These are phyloP conservation scores for Mactra quadrangularis DNA, from an alignment of 1,140 invertebrate species.

Conservation along the genomic window DNA sequence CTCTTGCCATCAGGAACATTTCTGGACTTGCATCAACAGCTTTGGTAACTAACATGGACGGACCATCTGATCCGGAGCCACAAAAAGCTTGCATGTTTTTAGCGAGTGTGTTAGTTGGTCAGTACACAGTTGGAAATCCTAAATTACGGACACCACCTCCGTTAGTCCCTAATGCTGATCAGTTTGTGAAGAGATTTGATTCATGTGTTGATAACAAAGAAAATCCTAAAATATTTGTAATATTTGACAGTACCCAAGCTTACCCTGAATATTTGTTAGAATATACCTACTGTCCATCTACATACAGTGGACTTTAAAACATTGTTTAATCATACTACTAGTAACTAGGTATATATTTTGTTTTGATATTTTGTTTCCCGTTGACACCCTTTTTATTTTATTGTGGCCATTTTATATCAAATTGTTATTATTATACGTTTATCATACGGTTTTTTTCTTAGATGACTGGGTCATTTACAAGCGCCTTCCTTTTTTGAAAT, in stretches of 20 bases:
- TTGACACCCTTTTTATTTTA: too few relatives aligned
- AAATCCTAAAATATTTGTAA: slow-evolving; percentile 73
- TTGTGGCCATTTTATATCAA: too few relatives aligned
- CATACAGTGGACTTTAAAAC: too few relatives aligned
- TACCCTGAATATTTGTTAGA: slow-evolving; percentile 78
- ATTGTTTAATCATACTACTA: too few relatives aligned
- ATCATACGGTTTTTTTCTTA: too few relatives aligned
- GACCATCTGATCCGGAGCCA: background rate
- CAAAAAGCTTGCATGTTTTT: slow-evolving; percentile 64
- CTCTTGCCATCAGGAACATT: slow-evolving; percentile 21
- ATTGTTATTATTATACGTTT: too few relatives aligned
- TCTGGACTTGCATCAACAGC: background rate
- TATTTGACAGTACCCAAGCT: slow-evolving; percentile 75
- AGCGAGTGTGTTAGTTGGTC: slow-evolving; percentile 67
- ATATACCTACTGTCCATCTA: slow-evolving; percentile 62
- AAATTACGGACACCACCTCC: slow-evolving; percentile 56
- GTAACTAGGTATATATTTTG: too few relatives aligned
- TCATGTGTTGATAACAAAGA: slow-evolving; percentile 73
- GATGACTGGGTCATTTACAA: too few relatives aligned
- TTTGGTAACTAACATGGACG: slow-evolving; percentile 20
- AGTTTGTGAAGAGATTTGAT: slow-evolving; percentile 64
- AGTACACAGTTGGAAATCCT: slow-evolving; percentile 25
- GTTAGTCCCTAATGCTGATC: slow-evolving; percentile 45
- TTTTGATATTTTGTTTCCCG: too few relatives aligned
- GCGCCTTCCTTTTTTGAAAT: too few relatives aligned